Evolutionary conservation across 2,113 vertebrate species (phyloP), one percentile per base, ranked within the genome.

Genomic region (Micromys minutus): DNA sequence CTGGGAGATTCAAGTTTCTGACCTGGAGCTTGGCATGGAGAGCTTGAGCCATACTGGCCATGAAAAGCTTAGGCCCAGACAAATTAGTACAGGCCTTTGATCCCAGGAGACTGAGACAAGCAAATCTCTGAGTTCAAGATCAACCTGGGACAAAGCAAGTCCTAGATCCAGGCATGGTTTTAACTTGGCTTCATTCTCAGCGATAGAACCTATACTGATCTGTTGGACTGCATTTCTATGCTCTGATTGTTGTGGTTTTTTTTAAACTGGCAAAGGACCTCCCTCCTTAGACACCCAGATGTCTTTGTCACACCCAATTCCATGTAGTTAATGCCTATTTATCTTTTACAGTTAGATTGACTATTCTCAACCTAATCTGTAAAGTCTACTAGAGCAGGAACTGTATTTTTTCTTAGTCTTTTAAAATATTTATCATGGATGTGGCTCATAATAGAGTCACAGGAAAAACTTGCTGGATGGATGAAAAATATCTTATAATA

Each of bases 381-480:
- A 89, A 90, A 45, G 47, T 71, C 47, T 59, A 39, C 55, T 84
- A 88, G 42, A 31, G 52, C 12, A 57, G 83, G 17, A 76, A 34
- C 34, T 74, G 50, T 81, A 10, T 79, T 76, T 80, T 22, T 19
- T 67, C n/a, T 88, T 24, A 47, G 6, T 69, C 75, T 91, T 94
- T 94, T n/a, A n/a, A n/a, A 74, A 34, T 7, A 61, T n/a, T 84
- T 90, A 92, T 74, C 19, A 69, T 11, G 36, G 81, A 52, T 24
- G 15, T 92, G 45, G n/a, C 29, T 91, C 7, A 50, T 95, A 59
- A 72, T 95, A 42, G 52, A 89, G 45, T 87, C 19, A 87, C 31
- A 93, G 65, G 47, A 83, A 91, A 77, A 24, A 36, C 89, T 72
- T 84, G 29, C 89, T 87, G 8, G 80, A 59, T 87, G 69, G 90